A percentile compares a stretch with the other conserved stretches of the same genome.
phyloP scores from a whole-genome alignment of 1,140 invertebrate species.

The Stenopsyche tienmushanensis region DNA sequence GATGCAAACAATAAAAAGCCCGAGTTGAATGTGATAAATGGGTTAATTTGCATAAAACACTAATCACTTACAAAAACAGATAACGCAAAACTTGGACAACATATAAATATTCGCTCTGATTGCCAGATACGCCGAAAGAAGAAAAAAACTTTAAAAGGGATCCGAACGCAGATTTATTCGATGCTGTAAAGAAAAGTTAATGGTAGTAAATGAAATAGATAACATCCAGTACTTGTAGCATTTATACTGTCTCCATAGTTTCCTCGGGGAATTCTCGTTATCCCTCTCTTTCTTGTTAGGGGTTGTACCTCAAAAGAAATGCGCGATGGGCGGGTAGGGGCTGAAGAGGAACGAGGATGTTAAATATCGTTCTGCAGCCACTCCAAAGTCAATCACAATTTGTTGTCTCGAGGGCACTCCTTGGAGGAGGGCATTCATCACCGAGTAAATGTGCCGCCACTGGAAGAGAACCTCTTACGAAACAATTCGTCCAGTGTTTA shows the following conservation, averaged over 20 bases:
- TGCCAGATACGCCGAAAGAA: too few relatives aligned
- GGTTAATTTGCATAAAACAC: too few relatives aligned
- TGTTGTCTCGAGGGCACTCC: slow-evolving; percentile 25
- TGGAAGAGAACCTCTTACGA: too few relatives aligned
- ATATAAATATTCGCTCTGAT: too few relatives aligned
- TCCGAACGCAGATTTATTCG: not conserved
- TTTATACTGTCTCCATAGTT: slow-evolving; percentile 23
- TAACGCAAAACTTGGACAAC: too few relatives aligned
- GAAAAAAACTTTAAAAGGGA: too few relatives aligned
- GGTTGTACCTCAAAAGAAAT: slow-evolving; percentile 5
- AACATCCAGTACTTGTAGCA: slow-evolving; percentile 8
- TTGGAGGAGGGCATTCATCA: slow-evolving; percentile 19
- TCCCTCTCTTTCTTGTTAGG: too few relatives aligned
- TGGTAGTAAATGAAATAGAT: slow-evolving; percentile 25
- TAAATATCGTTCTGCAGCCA: slow-evolving; percentile 30
- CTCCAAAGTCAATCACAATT: slow-evolving; percentile 31
- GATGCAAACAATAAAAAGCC: too few relatives aligned
- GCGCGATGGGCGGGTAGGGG: not conserved
- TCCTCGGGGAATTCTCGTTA: slow-evolving; percentile 1
- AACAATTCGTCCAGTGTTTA: too few relatives aligned
- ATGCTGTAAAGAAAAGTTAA: slow-evolving; percentile 11
- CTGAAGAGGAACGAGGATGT: slow-evolving; percentile 18
- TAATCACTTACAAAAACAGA: too few relatives aligned
- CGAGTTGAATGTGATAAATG: too few relatives aligned
- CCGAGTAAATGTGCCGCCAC: slow-evolving; percentile 10